These are phyloP conservation scores for Pseudomugil gertrudae DNA, from an alignment of 2,797 vertebrate genomes.

Conservation along the genomic window DNA sequence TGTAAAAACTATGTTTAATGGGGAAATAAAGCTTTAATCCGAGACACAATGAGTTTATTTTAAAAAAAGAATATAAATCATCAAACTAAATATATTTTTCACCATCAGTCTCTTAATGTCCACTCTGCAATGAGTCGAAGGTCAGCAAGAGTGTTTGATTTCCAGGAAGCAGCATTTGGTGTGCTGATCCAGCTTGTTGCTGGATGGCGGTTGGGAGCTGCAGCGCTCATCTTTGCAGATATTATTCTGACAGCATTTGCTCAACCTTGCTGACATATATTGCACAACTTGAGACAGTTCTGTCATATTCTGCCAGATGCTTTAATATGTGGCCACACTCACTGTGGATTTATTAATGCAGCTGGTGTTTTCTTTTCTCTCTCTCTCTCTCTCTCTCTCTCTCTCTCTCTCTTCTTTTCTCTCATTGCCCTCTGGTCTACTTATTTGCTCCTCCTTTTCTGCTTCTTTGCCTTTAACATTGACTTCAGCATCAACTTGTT, in stretches of 20 bases:
- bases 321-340: slow-evolving; percentile 74
- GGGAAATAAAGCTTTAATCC: too few species aligned
- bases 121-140: too few species aligned
- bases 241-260: slow-evolving; percentile 73
- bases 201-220: slow-evolving; percentile 47
- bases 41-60: too few species aligned
- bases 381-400: background rate
- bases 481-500: slow-evolving; percentile 34
- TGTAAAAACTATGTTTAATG: too few species aligned
- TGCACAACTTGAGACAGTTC: slow-evolving; percentile 67
- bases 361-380: slow-evolving; percentile 62
- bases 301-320: slow-evolving; percentile 72
- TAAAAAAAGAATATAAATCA: background rate
- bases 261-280: slow-evolving; percentile 76
- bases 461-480: slow-evolving; percentile 32
- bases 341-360: slow-evolving; percentile 80
- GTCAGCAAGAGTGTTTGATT: slow-evolving; percentile 79
- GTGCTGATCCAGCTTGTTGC: slow-evolving; percentile 40
- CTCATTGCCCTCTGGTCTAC: slow-evolving; percentile 45
- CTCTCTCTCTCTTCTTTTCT: slow-evolving; percentile 46
- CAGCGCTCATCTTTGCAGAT: slow-evolving; percentile 61
- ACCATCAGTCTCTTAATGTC: too few species aligned
- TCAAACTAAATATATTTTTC: too few species aligned
- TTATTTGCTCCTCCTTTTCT: slow-evolving; percentile 21
- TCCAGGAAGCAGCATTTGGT: slow-evolving; percentile 67